Percentiles rank a stretch among this genome's conserved stretches.
phyloP scores from a whole-genome alignment of 2,888 invertebrate species.

The Leucophenga maculata region DNA sequence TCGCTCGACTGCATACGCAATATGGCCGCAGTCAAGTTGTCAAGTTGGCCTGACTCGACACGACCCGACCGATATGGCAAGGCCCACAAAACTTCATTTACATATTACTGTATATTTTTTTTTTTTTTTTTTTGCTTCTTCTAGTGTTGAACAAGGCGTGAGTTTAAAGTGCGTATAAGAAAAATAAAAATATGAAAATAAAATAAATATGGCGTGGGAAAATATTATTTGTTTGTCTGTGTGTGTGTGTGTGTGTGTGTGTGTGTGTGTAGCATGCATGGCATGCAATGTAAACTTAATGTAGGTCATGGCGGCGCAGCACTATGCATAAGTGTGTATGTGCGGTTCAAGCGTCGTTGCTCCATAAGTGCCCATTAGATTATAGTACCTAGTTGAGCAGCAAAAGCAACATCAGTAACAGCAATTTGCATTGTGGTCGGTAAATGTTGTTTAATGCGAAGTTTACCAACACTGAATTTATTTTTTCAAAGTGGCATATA shows the following conservation, averaged over 20 bases:
- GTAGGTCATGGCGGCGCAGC: conserved; percentile 17
- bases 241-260: too few species aligned
- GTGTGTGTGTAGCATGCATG: not conserved
- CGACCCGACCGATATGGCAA: not conserved
- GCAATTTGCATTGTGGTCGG: too few species aligned
- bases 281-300: not conserved
- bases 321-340: not conserved
- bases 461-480: too few species aligned
- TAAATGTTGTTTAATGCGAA: too few species aligned
- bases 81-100: conserved; percentile 1
- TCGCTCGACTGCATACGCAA: not conserved
- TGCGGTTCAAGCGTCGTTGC: not conserved
- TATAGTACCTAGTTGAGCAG: not conserved
- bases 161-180: conserved; percentile 14
- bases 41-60: not conserved
- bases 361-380: conserved; percentile 11
- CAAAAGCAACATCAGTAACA: too few species aligned
- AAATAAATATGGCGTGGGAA: conserved; percentile 13
- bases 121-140: not conserved
- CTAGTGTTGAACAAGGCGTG: conserved; percentile 11
- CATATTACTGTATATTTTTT: conserved; percentile 12
- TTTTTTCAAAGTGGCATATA: too few species aligned
- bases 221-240: too few species aligned
- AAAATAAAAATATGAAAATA: conserved; percentile 9
- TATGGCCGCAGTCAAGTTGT: conserved; percentile 22